Conservation (phyloP, 2,888 invertebrate species). For the Acronicta aceris region DNA sequence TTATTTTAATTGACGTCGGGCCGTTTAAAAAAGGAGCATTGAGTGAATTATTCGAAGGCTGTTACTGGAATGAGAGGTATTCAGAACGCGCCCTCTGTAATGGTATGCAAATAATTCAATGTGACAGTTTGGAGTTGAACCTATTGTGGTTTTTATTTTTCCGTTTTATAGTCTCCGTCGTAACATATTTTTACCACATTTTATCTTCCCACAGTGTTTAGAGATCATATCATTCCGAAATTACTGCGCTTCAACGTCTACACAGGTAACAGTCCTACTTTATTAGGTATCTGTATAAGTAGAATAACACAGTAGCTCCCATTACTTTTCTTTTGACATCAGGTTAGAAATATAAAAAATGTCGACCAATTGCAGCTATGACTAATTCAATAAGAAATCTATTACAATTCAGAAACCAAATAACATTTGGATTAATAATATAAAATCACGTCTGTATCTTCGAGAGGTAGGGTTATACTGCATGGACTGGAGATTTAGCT, state of each 20-base stretch:
- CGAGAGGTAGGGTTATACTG: too few species aligned
- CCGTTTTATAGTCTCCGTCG: slow-evolving; percentile 36
- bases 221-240: slow-evolving; percentile 11
- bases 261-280: neutral
- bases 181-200: slow-evolving; percentile 31
- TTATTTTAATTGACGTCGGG: slow-evolving; percentile 87
- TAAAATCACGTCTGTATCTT: too few species aligned
- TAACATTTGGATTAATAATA: too few species aligned
- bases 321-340: neutral
- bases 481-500: too few species aligned
- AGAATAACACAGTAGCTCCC: neutral
- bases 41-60: slow-evolving; percentile 79
- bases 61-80: slow-evolving; percentile 81
- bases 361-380: too few species aligned
- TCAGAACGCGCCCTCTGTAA: slow-evolving; percentile 69
- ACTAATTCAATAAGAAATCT: too few species aligned
- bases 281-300: neutral
- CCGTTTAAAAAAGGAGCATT: slow-evolving; percentile 75
- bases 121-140: slow-evolving; percentile 71
- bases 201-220: slow-evolving; percentile 28
- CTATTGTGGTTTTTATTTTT: slow-evolving; percentile 59
- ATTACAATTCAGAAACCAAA: too few species aligned
- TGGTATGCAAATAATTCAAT: slow-evolving; percentile 84
- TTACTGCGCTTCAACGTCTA: neutral
- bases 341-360: too few species aligned